These are phyloP conservation scores for Julus scandinavius DNA, from an alignment of 2,888 invertebrate genomes.

Conservation along the genomic window DNA sequence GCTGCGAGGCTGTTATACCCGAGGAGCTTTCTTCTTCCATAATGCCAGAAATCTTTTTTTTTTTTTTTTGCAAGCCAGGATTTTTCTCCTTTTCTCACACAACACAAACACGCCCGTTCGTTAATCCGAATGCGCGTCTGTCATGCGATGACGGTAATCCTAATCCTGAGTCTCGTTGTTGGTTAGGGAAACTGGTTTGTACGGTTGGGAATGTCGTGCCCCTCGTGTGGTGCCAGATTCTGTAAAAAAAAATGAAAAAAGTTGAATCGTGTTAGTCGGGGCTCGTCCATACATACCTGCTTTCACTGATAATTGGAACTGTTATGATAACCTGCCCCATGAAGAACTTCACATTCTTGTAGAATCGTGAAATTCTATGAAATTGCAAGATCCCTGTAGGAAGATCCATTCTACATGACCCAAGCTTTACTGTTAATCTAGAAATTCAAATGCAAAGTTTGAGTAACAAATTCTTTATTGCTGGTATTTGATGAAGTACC, in stretches of 20 bases:
- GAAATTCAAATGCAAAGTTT: no score
- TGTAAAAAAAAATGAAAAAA: background rate
- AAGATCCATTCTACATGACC: no score
- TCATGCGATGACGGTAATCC: slow-evolving; percentile 30
- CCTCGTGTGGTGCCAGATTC: no score
- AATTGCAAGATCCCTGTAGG: no score
- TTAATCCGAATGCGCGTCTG: slow-evolving; percentile 16
- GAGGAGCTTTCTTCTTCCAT: background rate
- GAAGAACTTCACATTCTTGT: no score
- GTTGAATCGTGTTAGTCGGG: background rate
- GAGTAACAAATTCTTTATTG: no score
- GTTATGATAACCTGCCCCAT: no score
- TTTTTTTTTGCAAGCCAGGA: background rate
- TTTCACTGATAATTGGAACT: no score
- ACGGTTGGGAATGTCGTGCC: background rate
- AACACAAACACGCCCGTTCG: background rate
- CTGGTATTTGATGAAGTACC: no score
- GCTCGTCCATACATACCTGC: background rate
- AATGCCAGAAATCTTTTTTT: background rate
- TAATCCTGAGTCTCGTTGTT: background rate
- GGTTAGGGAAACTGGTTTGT: background rate
- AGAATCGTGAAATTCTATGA: no score
- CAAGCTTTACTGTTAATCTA: no score
- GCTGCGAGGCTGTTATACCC: background rate
- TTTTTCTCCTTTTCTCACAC: background rate